Evolutionary conservation across 37 sponge, comb jelly and placozoan species (phyloP).

Genomic region (Chondrosia reniformis): DNA sequence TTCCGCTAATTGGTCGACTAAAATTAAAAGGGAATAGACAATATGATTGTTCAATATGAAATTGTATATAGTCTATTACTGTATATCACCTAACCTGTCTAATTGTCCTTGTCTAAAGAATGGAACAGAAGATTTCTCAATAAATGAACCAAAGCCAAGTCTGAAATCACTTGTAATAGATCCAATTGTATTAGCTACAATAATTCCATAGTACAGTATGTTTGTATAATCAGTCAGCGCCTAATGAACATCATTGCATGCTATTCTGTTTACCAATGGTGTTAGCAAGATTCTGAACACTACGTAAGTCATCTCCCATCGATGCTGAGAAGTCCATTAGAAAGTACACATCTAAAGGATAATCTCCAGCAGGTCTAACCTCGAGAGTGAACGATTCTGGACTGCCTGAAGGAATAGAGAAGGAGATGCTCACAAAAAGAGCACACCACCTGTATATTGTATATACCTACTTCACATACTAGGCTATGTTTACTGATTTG

Average conservation of each 20-base stretch:
- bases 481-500: no score
- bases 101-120: conserved; percentile 3
- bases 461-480: no score
- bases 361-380: conserved; percentile 76
- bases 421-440: no score
- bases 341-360: conserved; percentile 80
- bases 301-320: conserved; percentile 67
- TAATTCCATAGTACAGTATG: not conserved
- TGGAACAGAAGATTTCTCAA: conserved; percentile 36
- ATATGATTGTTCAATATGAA: no score
- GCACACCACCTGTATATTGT: no score
- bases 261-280: not conserved
- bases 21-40: not conserved
- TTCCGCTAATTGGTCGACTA: not conserved
- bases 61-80: no score
- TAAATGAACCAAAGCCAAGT: conserved; percentile 54
- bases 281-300: not conserved
- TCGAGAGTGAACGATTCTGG: conserved; percentile 45
- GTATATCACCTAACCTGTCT: no score
- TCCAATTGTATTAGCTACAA: conserved; percentile 16
- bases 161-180: conserved; percentile 25
- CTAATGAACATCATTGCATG: no score
- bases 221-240: not conserved
- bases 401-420: conserved; percentile 30
- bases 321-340: conserved; percentile 87